Evolutionary conservation across 2,797 vertebrate species (phyloP).

Genomic region (Hydrocynus forskahlii): DNA sequence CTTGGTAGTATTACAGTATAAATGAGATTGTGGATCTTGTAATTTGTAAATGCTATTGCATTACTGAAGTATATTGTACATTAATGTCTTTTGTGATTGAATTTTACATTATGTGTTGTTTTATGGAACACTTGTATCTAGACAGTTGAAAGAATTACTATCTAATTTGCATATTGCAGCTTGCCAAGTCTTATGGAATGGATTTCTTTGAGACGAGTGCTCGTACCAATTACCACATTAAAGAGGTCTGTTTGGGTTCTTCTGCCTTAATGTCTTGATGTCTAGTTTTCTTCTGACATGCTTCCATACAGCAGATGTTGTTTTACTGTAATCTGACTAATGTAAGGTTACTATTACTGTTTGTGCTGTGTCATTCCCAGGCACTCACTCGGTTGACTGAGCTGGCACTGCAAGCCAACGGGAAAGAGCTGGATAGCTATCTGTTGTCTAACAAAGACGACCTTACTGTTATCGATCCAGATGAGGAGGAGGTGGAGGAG

Average conservation of each 20-base stretch:
- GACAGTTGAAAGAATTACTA: too few relatives aligned
- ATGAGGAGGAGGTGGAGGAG: slow-evolving; percentile 76
- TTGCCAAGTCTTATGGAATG: slow-evolving; percentile 90
- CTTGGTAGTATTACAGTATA: too few relatives aligned
- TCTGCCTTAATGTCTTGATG: neutral
- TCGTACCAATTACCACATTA: slow-evolving; percentile 86
- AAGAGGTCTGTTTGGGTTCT: slow-evolving; percentile 77
- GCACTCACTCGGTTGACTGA: slow-evolving; percentile 87
- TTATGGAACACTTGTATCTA: too few relatives aligned
- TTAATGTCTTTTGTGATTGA: too few relatives aligned
- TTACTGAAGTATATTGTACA: too few relatives aligned
- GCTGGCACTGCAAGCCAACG: slow-evolving; percentile 90
- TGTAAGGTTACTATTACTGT: slow-evolving; percentile 1
- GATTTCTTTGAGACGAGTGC: slow-evolving; percentile 94
- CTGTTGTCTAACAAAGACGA: slow-evolving; percentile 73
- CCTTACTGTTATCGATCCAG: slow-evolving; percentile 75
- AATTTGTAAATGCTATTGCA: too few relatives aligned
- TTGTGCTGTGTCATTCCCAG: slow-evolving; percentile 67
- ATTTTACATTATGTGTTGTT: too few relatives aligned
- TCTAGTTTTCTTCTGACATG: neutral
- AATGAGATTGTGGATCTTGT: too few relatives aligned
- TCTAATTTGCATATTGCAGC: slow-evolving; percentile 70
- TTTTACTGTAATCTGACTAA: slow-evolving; percentile 13
- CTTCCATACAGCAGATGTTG: neutral
- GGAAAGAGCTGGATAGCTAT: slow-evolving; percentile 83